Evolutionary conservation across 2,888 invertebrate genomes (phyloP).

Genomic region (Tetramorium bicarinatum): DNA sequence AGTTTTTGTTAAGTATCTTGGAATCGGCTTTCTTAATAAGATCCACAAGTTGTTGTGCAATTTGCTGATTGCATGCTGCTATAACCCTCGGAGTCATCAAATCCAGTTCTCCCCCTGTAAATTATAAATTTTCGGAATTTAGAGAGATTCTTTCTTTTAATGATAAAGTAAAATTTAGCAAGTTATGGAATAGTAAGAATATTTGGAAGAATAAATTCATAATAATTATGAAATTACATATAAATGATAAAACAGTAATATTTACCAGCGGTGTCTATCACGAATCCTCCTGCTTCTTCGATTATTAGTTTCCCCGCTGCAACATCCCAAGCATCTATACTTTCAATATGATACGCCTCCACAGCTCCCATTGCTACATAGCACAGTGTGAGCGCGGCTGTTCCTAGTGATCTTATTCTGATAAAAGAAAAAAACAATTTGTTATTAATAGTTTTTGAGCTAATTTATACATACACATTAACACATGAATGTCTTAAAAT

Average conservation of each 20-base stretch:
- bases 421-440: conserved; percentile 1
- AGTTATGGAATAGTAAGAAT: not conserved
- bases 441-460: not conserved
- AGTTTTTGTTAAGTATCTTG: conserved; percentile 66
- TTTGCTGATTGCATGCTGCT: conserved; percentile 87
- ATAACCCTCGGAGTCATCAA: conserved; percentile 88
- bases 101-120: conserved; percentile 87
- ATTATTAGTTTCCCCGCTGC: conserved; percentile 92
- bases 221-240: not conserved
- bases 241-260: conserved; percentile 18
- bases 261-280: conserved; percentile 89
- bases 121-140: conserved; percentile 15
- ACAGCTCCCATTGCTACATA: conserved; percentile 91
- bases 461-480: not conserved
- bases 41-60: conserved; percentile 87
- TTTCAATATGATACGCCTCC: conserved; percentile 91
- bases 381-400: conserved; percentile 91
- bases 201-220: not conserved
- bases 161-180: not conserved
- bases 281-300: conserved; percentile 92
- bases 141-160: conserved; percentile 18
- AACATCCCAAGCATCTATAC: conserved; percentile 93
- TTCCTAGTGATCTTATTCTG: conserved; percentile 89
- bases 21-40: conserved; percentile 87
- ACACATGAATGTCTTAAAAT: not conserved